phyloP scores from a whole-genome alignment of 2,888 invertebrate genomes.

The Dasypolia templi region DNA sequence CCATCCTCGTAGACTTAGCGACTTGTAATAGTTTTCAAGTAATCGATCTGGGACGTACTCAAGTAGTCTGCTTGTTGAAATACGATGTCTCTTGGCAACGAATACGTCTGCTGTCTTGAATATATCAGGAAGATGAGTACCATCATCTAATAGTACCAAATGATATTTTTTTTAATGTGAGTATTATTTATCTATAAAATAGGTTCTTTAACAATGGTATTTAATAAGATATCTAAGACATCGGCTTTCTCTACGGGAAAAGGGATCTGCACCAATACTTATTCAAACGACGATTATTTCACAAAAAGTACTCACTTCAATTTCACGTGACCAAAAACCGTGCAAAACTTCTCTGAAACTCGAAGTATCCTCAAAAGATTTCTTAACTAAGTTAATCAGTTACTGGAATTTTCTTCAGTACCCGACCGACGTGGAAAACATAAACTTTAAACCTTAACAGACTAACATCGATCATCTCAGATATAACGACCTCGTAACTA shows the following conservation, averaged over 20 bases:
- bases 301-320: not conserved
- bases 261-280: not conserved
- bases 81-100: conserved; percentile 31
- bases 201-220: too few species aligned
- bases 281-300: not conserved
- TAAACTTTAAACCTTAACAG: conserved; percentile 50
- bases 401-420: conserved; percentile 32
- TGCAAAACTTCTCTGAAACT: not conserved
- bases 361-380: conserved; percentile 24
- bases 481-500: conserved; percentile 59
- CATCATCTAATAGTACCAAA: not conserved
- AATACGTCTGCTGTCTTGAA: not conserved
- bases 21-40: conserved; percentile 57
- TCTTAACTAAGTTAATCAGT: conserved; percentile 46
- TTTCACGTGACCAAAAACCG: not conserved
- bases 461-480: conserved; percentile 41
- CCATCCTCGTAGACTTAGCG: conserved; percentile 47
- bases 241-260: not conserved
- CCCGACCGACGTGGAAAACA: conserved; percentile 26
- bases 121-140: not conserved
- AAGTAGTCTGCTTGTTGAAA: conserved; percentile 48
- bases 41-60: conserved; percentile 49
- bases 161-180: not conserved
- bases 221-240: not conserved
- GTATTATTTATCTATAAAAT: not conserved